Evolutionary conservation across 2,888 invertebrate genomes (phyloP), one percentile per base, ranked within the genome.

Genomic region (Macropis europaea): DNA sequence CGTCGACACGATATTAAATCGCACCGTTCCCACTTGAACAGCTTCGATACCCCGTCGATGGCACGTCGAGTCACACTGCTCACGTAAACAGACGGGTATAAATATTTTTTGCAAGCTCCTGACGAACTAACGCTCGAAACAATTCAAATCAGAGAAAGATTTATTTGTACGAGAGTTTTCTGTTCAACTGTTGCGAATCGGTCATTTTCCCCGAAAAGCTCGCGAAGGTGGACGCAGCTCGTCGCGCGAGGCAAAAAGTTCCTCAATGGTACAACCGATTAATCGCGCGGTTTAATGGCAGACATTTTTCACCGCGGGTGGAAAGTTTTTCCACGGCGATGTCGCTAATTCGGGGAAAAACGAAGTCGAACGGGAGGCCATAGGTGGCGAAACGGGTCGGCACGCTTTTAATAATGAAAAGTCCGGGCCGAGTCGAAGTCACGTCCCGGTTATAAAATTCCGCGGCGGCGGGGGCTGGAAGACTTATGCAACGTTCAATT

Each of bases 401-500:
- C 48, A 6, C 52, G 1, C 47, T 61, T 30, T 56, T 68, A 61
- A 57, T 47, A 68, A 61, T 13, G 40, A 19, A 67, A 53, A 48
- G 42, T 28, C 40, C 3, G 3, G 15, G 36, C 15, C 13, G 26
- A 34, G 22, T 17, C 15, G 42, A 32, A 42, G n/a, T 9, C 19
- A 15, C 38, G 40, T 24, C 4, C 1, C 32, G 28, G 30, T 67
- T 60, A 60, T 54, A 48, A 50, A 67, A 60, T 67, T 54, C 26
- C 42, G 9, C 34, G 11, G 17, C 19, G 43, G 40, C 42, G 32
- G 54, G 30, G n/a, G n/a, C n/a, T n/a, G n/a, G 40, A 43, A 32
- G 48, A 48, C 48, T 67, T 56, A 50, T 19, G 54, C 54, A 50
- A 56, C 70, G 60, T 67, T 61, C 67, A 67, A 71, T 68, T 71